Conservation (phyloP, 2,113 vertebrate genomes). For the Sinocyclocheilus anshuiensis region DNA sequence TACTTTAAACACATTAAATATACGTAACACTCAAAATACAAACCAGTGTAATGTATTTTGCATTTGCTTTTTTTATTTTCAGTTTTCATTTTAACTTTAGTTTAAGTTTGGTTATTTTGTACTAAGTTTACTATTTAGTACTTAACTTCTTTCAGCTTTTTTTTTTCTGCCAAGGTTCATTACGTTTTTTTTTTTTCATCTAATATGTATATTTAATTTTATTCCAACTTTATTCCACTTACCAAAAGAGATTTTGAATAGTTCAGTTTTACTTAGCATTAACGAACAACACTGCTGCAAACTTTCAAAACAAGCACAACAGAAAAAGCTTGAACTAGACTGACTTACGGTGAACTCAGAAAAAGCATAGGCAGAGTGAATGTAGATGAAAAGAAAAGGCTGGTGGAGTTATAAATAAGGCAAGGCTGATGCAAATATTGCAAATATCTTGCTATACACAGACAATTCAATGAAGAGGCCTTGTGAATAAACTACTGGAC, state of each 20-base stretch:
- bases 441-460: neutral
- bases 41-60: neutral
- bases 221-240: neutral
- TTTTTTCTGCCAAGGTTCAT: neutral
- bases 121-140: too few relatives aligned
- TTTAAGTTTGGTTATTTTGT: neutral
- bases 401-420: neutral
- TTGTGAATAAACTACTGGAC: neutral
- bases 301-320: conserved; percentile 2
- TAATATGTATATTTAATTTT: neutral
- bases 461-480: neutral
- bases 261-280: neutral
- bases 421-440: conserved; percentile 23
- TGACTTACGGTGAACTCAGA: neutral
- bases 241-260: neutral
- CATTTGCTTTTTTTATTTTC: neutral
- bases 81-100: neutral
- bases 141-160: neutral
- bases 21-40: neutral
- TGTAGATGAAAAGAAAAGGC: conserved; percentile 18
- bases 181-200: neutral
- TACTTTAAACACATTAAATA: neutral
- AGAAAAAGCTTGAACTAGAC: neutral
- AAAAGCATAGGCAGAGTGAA: neutral
- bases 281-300: neutral